These are phyloP conservation scores for Sycobia sp. DNA, from an alignment of 1,140 invertebrate genomes.

Conservation along the genomic window DNA sequence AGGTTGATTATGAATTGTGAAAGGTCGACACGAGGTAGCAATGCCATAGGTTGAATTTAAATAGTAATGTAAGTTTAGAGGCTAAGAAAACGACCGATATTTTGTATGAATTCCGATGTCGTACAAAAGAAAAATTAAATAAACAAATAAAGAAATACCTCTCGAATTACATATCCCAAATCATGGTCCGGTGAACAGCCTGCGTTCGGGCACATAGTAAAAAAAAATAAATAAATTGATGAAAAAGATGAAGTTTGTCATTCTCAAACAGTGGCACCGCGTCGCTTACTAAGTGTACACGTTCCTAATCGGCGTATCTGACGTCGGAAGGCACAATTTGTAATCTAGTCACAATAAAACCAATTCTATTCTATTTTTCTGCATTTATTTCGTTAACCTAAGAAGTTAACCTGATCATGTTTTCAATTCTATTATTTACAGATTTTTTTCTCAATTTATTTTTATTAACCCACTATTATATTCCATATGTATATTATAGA, in stretches of 20 bases:
- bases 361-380: conserved; percentile 58
- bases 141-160: conserved; percentile 40
- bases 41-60: conserved; percentile 46
- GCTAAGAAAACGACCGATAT: conserved; percentile 56
- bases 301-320: conserved; percentile 57
- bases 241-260: conserved; percentile 33
- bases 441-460: no score
- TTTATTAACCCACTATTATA: no score
- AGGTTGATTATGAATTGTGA: no score
- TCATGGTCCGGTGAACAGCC: conserved; percentile 43
- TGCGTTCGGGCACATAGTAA: conserved; percentile 35
- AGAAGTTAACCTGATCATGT: background rate
- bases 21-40: conserved; percentile 37
- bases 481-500: no score
- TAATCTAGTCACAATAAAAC: conserved; percentile 64
- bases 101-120: conserved; percentile 59
- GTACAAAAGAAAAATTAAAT: conserved; percentile 44
- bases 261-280: conserved; percentile 37
- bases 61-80: conserved; percentile 50
- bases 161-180: conserved; percentile 52
- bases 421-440: background rate
- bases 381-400: background rate
- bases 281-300: conserved; percentile 54
- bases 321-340: conserved; percentile 57
- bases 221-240: no score